Conservation (phyloP, 2,797 vertebrate genomes). For the Apodemus agrarius region DNA sequence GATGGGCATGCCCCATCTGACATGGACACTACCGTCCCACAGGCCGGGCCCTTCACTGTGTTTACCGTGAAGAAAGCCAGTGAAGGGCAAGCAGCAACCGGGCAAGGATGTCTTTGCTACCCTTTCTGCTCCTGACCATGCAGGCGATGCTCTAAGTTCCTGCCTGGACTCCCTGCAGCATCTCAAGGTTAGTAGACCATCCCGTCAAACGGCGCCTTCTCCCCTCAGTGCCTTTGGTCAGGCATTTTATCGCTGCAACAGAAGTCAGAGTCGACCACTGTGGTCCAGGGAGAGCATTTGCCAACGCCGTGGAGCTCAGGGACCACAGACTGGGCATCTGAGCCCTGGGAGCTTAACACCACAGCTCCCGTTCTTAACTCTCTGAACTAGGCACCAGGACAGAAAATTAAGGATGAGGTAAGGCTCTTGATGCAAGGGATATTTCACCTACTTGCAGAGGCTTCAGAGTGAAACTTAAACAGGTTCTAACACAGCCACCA, state of each 20-base stretch:
- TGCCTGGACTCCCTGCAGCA: not conserved
- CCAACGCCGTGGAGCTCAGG: not conserved
- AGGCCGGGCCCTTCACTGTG: not conserved
- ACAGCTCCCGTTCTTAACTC: not conserved
- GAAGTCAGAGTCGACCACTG: not conserved
- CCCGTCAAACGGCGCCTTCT: not conserved
- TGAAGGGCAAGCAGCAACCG: not conserved
- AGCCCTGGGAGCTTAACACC: not conserved
- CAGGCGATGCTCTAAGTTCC: not conserved
- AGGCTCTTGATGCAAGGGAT: conserved; percentile 32
- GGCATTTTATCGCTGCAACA: not conserved
- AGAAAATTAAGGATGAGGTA: not conserved
- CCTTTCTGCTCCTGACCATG: not conserved
- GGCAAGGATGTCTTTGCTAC: not conserved
- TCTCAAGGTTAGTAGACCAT: no score
- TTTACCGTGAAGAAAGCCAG: not conserved
- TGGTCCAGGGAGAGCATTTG: not conserved
- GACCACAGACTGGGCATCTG: conserved; percentile 9
- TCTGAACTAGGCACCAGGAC: not conserved
- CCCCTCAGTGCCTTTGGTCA: not conserved
- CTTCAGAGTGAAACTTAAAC: conserved; percentile 43
- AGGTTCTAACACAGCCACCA: not conserved
- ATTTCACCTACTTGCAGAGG: conserved; percentile 17
- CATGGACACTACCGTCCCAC: no score
- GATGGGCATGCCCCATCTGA: not conserved